phyloP scores from a whole-genome alignment of 2,888 invertebrate genomes.

The Drymonia ruficornis region DNA sequence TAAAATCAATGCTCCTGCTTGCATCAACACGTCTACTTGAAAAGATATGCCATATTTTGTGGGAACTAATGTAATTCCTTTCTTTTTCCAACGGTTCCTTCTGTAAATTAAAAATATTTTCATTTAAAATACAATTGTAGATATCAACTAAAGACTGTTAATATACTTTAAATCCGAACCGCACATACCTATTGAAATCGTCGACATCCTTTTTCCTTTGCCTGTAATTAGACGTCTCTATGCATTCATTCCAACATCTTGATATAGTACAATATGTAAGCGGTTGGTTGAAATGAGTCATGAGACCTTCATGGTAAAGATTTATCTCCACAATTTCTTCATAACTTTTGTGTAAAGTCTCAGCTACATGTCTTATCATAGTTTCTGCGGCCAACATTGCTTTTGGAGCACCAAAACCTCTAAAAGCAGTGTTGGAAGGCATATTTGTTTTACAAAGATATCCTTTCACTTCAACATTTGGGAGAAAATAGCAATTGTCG shows the following conservation, averaged over 20 bases:
- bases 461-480: constrained; percentile 87
- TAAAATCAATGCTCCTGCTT: constrained; percentile 91
- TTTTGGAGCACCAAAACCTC: constrained; percentile 96
- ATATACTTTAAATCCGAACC: too few relatives aligned
- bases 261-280: constrained; percentile 89
- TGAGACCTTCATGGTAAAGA: constrained; percentile 91
- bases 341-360: constrained; percentile 86
- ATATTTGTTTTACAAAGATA: constrained; percentile 94
- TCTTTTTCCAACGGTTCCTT: constrained; percentile 90
- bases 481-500: constrained; percentile 93
- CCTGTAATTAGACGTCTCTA: constrained; percentile 86
- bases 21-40: constrained; percentile 87
- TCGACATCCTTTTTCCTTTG: constrained; percentile 84
- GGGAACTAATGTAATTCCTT: constrained; percentile 89
- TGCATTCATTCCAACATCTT: constrained; percentile 92
- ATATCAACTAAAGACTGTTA: too few relatives aligned
- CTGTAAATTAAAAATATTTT: constrained; percentile 66
- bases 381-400: constrained; percentile 94
- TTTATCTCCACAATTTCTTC: constrained; percentile 88
- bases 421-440: constrained; percentile 96
- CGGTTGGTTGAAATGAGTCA: constrained; percentile 91
- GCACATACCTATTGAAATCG: constrained; percentile 87
- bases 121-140: too few relatives aligned
- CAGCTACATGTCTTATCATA: constrained; percentile 91
- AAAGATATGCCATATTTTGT: constrained; percentile 92